A percentile compares a stretch with the other conserved stretches of the same genome.
These are phyloP conservation scores for Dipodomys spectabilis DNA, from an alignment of 2,113 vertebrate species.

Conservation along the genomic window DNA sequence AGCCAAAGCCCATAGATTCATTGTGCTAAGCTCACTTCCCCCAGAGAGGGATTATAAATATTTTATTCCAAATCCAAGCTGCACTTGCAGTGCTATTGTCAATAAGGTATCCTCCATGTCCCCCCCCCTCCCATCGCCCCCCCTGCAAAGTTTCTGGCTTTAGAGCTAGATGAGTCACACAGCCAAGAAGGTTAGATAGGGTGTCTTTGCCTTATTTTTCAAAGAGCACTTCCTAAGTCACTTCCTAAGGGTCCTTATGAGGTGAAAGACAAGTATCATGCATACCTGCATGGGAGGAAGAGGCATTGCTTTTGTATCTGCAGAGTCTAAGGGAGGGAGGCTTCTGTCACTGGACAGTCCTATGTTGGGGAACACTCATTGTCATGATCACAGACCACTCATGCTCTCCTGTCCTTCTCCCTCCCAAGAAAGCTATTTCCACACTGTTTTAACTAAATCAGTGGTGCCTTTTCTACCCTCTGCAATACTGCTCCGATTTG, in stretches of 20 bases:
- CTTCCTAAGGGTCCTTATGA: not conserved
- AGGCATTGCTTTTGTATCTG: too few relatives aligned
- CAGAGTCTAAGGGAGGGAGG: not conserved
- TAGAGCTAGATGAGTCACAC: not conserved
- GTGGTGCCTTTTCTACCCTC: not conserved
- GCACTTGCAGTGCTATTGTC: not conserved
- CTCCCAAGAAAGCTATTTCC: not conserved
- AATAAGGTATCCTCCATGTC: not conserved
- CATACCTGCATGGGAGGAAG: not conserved
- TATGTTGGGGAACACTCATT: not conserved
- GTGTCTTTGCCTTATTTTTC: slow-evolving; percentile 31
- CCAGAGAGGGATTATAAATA: slow-evolving; percentile 74
- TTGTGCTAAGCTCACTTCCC: slow-evolving; percentile 63
- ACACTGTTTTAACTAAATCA: not conserved
- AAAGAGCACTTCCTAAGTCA: not conserved
- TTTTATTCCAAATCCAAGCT: slow-evolving; percentile 69
- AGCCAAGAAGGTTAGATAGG: not conserved
- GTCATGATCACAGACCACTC: not conserved
- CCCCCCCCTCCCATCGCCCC: not conserved
- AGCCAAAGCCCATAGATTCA: slow-evolving; percentile 44
- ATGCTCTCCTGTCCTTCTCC: not conserved
- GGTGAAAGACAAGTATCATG: accelerated
- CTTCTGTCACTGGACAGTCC: not conserved
- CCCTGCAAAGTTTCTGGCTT: slow-evolving; percentile 41
- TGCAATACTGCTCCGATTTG: not conserved